Evolutionary conservation across 2,888 invertebrate genomes (phyloP), one percentile per base, ranked within the genome.

Genomic region (Strigamia transsilvanica): DNA sequence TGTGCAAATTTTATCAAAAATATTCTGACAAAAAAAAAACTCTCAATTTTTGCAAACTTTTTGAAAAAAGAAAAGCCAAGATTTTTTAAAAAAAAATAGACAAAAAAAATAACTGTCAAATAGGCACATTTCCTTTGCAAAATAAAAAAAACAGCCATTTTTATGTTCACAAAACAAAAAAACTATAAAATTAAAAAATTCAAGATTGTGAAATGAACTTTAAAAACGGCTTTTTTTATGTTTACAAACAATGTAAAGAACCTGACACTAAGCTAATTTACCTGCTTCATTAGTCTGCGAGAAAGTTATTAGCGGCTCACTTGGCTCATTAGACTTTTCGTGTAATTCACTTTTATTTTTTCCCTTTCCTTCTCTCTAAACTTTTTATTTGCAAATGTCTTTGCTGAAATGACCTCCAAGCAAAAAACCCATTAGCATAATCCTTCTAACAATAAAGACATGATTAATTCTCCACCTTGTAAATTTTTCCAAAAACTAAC

Each of bases 261-360:
- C 2, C 6, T 56, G 56, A n/a, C 56, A 56, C 56, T 9, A n/a
- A 18, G 18, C 56, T 56, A 56, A 56, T 56, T 56, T 56, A 56
- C 56, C 56, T 56, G 56, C 56, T 18, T 56, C 56, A 18, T 56
- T 56, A 56, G 56, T 56, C 56, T 56, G 56, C 56, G 18, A 56
- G 56, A 56, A 56, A 56, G 18, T 56, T 56, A 56, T 56, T 56
- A 56, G 56, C 18, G 56, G 56, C 56, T 56, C 56, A 56, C n/a
- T 56, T 56, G 56, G 56, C 56, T 56, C 56, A 56, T 56, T 56
- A 56, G 56, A 15, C 56, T 56, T 56, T 56, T 56, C 56, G 21
- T 56, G 56, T 56, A 56, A 56, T 56, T 56, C 56, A 56, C 56
- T 56, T 56, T 56, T 56, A 56, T n/a, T 56, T 56, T 56, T 56